Evolutionary conservation across 92 coral and sea anemone genomes (phyloP).

Genomic region (Epizoanthus rinbou): DNA sequence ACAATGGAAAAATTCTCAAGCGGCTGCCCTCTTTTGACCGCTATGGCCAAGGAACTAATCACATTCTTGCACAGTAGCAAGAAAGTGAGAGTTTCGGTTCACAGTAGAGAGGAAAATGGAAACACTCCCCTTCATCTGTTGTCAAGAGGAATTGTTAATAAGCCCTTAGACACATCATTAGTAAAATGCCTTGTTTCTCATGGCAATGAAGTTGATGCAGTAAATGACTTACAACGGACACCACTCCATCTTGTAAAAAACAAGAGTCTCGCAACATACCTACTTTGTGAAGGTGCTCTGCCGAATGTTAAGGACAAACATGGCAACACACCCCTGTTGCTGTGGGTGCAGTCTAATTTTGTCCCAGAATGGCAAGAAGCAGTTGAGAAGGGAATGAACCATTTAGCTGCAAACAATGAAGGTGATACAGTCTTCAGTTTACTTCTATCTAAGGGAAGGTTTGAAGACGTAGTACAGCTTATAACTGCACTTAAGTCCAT

Average conservation of each 20-base stretch:
- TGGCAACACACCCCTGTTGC: neutral
- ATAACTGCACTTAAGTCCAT: neutral
- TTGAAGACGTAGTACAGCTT: neutral
- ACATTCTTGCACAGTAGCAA: neutral
- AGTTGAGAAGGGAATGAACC: neutral
- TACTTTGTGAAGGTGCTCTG: neutral
- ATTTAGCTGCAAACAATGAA: neutral
- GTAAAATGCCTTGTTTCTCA: no score
- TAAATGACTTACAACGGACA: neutral
- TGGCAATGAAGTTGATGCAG: neutral
- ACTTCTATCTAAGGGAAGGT: neutral
- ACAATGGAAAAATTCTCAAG: neutral
- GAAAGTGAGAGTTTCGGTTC: neutral
- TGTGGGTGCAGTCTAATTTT: neutral
- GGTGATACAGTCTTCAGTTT: neutral
- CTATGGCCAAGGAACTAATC: neutral
- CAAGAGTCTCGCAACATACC: neutral
- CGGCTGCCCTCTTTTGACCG: neutral
- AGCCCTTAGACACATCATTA: no score
- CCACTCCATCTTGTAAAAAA: neutral
- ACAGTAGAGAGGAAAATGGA: neutral
- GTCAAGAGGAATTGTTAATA: neutral
- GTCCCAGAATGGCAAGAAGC: neutral
- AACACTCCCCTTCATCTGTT: slow-evolving; percentile 11
- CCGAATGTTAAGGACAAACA: neutral